Evolutionary conservation across 1,140 invertebrate genomes (phyloP).

Genomic region (Bombus balteatus): DNA sequence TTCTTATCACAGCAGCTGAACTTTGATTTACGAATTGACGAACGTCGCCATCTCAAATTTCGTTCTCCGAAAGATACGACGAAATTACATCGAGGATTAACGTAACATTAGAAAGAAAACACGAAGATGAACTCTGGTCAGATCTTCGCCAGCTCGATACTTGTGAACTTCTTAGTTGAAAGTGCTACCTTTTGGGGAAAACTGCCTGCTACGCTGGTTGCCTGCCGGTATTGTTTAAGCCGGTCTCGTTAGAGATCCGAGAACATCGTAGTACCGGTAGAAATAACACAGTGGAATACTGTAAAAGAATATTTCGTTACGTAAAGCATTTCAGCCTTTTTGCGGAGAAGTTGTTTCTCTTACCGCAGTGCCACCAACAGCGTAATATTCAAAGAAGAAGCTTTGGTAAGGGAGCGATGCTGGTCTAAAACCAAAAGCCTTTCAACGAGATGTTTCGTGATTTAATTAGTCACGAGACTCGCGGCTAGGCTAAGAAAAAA

Average conservation of each 20-base stretch:
- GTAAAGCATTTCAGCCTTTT: background rate
- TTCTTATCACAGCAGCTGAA: background rate
- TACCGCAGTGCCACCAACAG: background rate
- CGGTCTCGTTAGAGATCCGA: background rate
- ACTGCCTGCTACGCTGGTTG: background rate
- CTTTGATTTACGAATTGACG: background rate
- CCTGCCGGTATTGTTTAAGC: background rate
- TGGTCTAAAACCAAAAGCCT: background rate
- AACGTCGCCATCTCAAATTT: background rate
- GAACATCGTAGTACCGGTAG: background rate
- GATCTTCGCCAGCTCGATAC: background rate
- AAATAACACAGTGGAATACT: constrained; percentile 1
- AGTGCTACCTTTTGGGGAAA: background rate
- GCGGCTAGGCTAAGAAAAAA: too few relatives aligned
- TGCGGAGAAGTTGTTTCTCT: background rate
- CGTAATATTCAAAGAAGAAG: constrained; percentile 2
- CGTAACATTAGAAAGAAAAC: too few relatives aligned
- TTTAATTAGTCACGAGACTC: too few relatives aligned
- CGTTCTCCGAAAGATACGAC: background rate
- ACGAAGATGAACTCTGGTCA: rapidly evolving
- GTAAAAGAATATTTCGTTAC: constrained; percentile 21
- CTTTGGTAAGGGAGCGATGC: background rate
- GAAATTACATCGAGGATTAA: background rate
- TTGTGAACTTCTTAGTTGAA: background rate
- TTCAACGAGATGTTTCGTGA: background rate